Evolutionary conservation across 2,113 vertebrate species (phyloP), one percentile per base, ranked within the genome.

Genomic region (Ailurus styani): DNA sequence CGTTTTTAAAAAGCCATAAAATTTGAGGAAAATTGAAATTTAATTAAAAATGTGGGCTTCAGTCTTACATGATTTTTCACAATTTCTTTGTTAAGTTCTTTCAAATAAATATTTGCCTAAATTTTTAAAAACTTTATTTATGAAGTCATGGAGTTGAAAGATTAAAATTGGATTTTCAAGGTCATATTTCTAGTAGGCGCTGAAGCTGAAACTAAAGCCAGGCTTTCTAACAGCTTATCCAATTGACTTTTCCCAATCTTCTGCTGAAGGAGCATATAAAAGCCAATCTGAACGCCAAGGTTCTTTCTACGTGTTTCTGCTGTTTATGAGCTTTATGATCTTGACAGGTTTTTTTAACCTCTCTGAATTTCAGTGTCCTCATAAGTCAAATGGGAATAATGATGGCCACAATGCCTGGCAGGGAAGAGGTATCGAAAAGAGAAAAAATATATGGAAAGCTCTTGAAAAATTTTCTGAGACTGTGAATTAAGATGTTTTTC

Each of bases 11-110:
- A 95, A 95, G 54, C 40, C 57, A 87, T 79, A 42, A 54, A 86
- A 86, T 47, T 64, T 7, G 4, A 37, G 25, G 29, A 68, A 85
- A 82, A 37, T 85, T 90, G 54, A 50, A 87, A 68, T 89, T 75
- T 83, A 78, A 10, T 87, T 70, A 21, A 70, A 97, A 95, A 72
- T 68, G 77, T 73, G 47, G 9, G 37, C 96, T 89, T 96, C 25
- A 47, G 15, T 83, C 9, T 3, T 95, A 55, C 4, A 42, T 92
- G 40, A 42, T 52, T 42, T 97, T 82, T 93, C 5, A 34, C 3
- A 34, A 14, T 62, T 87, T 94, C 37, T 91, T 93, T 93, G 31
- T 82, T 90, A 93, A 87, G 15, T 90, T 29, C 57, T 25, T 81
- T 90, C 20, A 68, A 82, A 91, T 87, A 95, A 93, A 79, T 75